Evolutionary conservation across 2,797 vertebrate genomes (phyloP), one percentile per base, ranked within the genome.

Genomic region (Geotrypetes seraphini): DNA sequence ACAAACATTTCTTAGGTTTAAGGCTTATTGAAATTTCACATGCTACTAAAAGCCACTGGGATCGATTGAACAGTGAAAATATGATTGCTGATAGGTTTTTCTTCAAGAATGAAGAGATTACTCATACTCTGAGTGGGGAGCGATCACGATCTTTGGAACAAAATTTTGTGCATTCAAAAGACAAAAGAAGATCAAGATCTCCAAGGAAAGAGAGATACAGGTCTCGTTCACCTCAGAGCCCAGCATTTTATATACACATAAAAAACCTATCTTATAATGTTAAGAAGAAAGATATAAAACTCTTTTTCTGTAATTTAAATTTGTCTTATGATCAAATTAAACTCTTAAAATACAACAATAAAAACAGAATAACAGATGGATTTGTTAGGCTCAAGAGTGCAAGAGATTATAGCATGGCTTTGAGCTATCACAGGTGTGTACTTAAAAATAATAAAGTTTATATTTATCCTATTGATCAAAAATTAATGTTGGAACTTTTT

Each of bases 271-370:
- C 87, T 4, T 67, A 68, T 56, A 33, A 47, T 20, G 52, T 79
- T 32, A 81, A 83, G 28, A 95, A 90, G 56, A 76, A 67, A 42
- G 78, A 93, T 61, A 55, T 99, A 39, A 92, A 73, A 60, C 60
- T 28, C 37, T 81, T 95, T 39, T 93, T 98, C 28, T 47, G 47
- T 10, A 69, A 71, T 19, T 58, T 83, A 38, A 75, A 75, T 32
- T 69, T 98, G 50, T 54, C 69, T 40, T 85, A 87, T 60, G 82
- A 89, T 45, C 87, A 97, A 59, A 94, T 98, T 49, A 75, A 86
- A 45, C 71, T 90, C 69, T 44, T 89, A 28, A 52, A 57, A 30
- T 82, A 78, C 39, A 73, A 55, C 16, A 58, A 83, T 43, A 79
- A 85, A 31, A 76, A 55, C 59, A 86, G 63, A 71, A 88, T 78